Base-by-base conservation (phyloP, 2,797 vertebrate genomes). In the Crocodylus rhombifer region DNA sequence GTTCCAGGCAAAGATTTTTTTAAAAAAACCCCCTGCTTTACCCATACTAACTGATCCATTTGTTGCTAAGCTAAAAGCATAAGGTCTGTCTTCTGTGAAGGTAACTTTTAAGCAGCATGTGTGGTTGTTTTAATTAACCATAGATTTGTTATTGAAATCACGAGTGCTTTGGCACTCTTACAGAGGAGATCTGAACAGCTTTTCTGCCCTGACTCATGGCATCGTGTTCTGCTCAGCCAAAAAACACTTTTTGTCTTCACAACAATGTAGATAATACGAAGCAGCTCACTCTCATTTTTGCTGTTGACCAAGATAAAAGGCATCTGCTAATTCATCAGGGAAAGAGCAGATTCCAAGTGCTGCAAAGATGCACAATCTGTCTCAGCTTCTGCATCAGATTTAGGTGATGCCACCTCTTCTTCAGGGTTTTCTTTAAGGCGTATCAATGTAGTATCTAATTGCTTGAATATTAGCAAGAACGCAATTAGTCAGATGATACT, bases 1-100 rank as follows among this genome's bases (percentile, higher is more conserved):
- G 2, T 57, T 90, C 87, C 78, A 89, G 92, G 85, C 14, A 33
- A 92, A 82, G 30, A 84, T 74, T 89, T 61, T 30, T 30, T 30
- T 4, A 30, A 30, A 30, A 69, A 36, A 91, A 79, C 20, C 2
- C 14, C 69, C 78, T 63, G 25, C 6, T 88, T 86, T 57, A 93
- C 20, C 25, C 81, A 73, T 5, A 15, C 69, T 16, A 80, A 62
- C 58, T 82, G 63, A 91, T 78, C 42, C 28, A 74, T 6, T 16
- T 25, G 9, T 7, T 64, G 67, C 51, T 88, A 26, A 51, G 7
- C 55, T 2, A 51, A 51, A 51, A 51, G 42, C 36, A 87, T 67
- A 30, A 81, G 71, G 21, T 58, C 3, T 0, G 1, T 20, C 82
- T 61, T 55, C 4, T 0, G 1, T 71, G 60, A 85, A 80, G n/a